Percentiles rank a stretch among this genome's conserved stretches.
Evolutionary conservation across 2,888 invertebrate species (phyloP).

Genomic region (Amiota mariae): DNA sequence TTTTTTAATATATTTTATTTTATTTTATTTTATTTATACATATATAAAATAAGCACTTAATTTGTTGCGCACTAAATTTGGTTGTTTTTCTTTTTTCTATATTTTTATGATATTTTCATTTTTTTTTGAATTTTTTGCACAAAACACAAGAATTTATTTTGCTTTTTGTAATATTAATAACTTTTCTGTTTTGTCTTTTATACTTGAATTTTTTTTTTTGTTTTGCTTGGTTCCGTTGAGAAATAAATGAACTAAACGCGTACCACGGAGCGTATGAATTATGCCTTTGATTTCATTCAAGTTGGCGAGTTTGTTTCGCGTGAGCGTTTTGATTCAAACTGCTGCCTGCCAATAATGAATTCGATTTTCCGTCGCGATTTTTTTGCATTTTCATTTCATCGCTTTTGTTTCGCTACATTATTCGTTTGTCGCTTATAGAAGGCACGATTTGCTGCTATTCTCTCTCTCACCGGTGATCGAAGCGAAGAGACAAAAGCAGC

Average conservation of each 20-base stretch:
- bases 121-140: slow-evolving; percentile 33
- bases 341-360: slow-evolving; percentile 42
- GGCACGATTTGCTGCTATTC: background rate
- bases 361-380: slow-evolving; percentile 39
- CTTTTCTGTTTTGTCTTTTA: slow-evolving; percentile 26
- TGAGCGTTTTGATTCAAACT: slow-evolving; percentile 65
- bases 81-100: background rate
- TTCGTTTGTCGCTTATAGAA: slow-evolving; percentile 51
- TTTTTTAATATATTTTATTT: slow-evolving; percentile 29
- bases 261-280: slow-evolving; percentile 58
- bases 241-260: slow-evolving; percentile 20
- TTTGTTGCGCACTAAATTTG: slow-evolving; percentile 10
- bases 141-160: background rate
- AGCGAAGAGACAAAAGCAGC: too few relatives aligned
- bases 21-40: slow-evolving; percentile 41
- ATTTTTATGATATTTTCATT: slow-evolving; percentile 18
- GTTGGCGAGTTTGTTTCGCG: slow-evolving; percentile 52
- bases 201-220: slow-evolving; percentile 17
- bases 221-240: background rate
- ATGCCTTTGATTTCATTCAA: slow-evolving; percentile 35
- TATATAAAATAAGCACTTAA: slow-evolving; percentile 33
- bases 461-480: slow-evolving; percentile 24
- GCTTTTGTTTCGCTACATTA: slow-evolving; percentile 33
- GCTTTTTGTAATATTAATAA: slow-evolving; percentile 6
- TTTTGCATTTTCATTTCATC: slow-evolving; percentile 41